Percentiles rank a stretch among this genome's conserved stretches.
These are phyloP conservation scores for Tupaia chinensis DNA, from an alignment of 2,113 vertebrate genomes.

Conservation along the genomic window DNA sequence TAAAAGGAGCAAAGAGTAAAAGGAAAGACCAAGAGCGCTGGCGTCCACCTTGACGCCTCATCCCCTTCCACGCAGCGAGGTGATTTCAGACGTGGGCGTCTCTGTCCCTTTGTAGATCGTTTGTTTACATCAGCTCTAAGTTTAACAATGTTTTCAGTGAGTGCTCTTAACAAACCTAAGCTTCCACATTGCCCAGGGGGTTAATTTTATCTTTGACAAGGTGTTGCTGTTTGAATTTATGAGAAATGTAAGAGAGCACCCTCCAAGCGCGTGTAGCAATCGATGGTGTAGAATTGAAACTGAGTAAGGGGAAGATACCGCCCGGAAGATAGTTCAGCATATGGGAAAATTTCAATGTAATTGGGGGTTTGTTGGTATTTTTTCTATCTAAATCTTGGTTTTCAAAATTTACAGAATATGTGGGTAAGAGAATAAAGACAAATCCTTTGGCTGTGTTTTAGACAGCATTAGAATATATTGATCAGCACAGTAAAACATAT, in stretches of 20 bases:
- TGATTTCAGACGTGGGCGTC: background rate
- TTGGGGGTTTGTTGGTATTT: conserved; percentile 69
- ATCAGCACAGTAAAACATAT: conserved; percentile 70
- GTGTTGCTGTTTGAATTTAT: background rate
- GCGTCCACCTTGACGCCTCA: background rate
- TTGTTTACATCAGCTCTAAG: background rate
- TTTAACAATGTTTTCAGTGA: background rate
- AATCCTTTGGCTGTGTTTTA: conserved; percentile 86
- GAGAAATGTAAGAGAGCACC: conserved; percentile 50
- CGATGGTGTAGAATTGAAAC: background rate
- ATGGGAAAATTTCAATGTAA: background rate
- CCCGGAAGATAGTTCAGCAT: background rate
- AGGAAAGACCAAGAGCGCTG: background rate
- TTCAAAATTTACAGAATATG: conserved; percentile 78
- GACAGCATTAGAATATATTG: conserved; percentile 81
- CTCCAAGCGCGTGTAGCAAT: conserved; percentile 69
- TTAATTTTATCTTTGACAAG: background rate
- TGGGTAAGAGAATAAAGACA: conserved; percentile 63
- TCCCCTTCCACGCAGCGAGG: background rate
- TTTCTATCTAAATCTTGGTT: conserved; percentile 75
- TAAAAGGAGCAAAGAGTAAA: background rate
- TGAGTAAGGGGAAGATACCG: background rate
- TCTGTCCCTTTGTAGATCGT: conserved; percentile 39
- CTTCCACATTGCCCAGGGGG: background rate
- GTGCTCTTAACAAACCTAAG: conserved; percentile 5